These are phyloP conservation scores for Agonopterix alstromeriana DNA, from an alignment of 2,888 invertebrate genomes.

Conservation along the genomic window DNA sequence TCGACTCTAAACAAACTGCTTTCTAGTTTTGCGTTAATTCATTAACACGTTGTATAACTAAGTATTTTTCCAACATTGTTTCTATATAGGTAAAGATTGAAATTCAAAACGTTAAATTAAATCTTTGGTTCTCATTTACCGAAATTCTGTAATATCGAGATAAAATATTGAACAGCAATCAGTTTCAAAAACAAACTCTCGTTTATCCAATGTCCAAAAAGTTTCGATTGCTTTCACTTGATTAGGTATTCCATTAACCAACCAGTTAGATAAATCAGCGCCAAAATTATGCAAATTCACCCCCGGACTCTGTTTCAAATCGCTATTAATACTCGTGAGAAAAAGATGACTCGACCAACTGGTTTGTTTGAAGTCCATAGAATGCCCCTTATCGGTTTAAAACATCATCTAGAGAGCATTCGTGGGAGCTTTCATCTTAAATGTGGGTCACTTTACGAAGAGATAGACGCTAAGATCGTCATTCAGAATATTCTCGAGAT, in stretches of 20 bases:
- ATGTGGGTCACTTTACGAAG: background rate
- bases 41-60: no score
- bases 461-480: no score
- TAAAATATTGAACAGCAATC: constrained; percentile 2
- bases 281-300: constrained; percentile 51
- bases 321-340: constrained; percentile 54
- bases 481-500: no score
- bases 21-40: no score
- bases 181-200: constrained; percentile 5
- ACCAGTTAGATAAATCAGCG: constrained; percentile 37
- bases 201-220: constrained; percentile 8
- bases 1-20: no score
- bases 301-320: constrained; percentile 45
- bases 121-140: constrained; percentile 1
- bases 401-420: constrained; percentile 10
- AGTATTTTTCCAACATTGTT: no score
- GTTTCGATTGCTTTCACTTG: constrained; percentile 25
- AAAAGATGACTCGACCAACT: constrained; percentile 36
- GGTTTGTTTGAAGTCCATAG: constrained; percentile 19
- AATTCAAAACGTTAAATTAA: constrained; percentile 13
- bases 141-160: no score
- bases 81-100: no score
- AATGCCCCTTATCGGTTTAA: constrained; percentile 24
- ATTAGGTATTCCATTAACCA: constrained; percentile 37
- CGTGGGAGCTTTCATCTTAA: background rate